These are phyloP conservation scores for Acholoe squamosa DNA, from an alignment of 2,888 invertebrate species.

Conservation along the genomic window DNA sequence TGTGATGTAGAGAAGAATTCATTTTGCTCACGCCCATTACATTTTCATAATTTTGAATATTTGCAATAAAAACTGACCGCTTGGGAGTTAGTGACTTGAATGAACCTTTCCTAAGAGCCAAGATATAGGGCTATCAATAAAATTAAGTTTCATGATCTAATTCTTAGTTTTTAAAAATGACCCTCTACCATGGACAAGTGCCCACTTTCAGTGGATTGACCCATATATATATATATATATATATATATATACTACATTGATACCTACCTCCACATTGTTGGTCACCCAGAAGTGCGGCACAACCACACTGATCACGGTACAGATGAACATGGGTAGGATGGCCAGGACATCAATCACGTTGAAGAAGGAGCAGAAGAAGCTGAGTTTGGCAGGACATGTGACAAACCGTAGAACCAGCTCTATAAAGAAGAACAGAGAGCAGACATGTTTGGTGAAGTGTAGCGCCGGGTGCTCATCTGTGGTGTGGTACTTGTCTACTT, in stretches of 20 bases:
- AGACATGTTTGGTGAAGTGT: constrained; percentile 1
- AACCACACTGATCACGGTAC: background rate
- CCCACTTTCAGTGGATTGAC: too few species aligned
- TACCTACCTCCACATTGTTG: background rate
- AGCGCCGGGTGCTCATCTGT: constrained; percentile 18
- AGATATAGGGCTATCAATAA: too few species aligned
- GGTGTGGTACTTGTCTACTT: background rate
- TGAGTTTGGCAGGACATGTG: constrained; percentile 7
- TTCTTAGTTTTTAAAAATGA: too few species aligned
- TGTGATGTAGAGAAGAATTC: too few species aligned
- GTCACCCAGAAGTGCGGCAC: background rate
- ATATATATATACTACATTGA: background rate
- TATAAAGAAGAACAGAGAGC: constrained; percentile 43
- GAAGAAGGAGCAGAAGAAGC: constrained; percentile 61
- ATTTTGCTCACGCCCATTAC: too few species aligned
- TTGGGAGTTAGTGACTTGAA: too few species aligned
- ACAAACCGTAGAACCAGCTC: constrained; percentile 53
- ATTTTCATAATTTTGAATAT: too few species aligned
- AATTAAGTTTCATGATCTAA: too few species aligned
- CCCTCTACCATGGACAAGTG: too few species aligned
- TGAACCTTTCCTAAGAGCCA: too few species aligned
- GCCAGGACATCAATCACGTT: constrained; percentile 60
- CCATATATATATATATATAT: background rate
- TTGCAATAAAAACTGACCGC: too few species aligned
- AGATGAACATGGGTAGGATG: constrained; percentile 30